Evolutionary conservation across 2,113 vertebrate genomes (phyloP), one percentile per base, ranked within the genome.

Genomic region (Nothobranchius furzeri): DNA sequence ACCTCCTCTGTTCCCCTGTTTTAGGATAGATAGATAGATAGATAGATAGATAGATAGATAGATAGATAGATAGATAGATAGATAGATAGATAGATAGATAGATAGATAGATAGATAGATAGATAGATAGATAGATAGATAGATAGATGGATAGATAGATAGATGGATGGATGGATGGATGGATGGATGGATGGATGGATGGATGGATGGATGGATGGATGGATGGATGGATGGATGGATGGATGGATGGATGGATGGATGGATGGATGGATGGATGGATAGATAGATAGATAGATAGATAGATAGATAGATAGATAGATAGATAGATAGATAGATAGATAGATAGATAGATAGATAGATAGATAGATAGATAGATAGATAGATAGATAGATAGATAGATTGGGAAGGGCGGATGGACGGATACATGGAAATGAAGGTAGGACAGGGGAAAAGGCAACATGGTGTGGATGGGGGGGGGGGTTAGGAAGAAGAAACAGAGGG

Each of bases 401-500:
- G 54, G 43, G 49, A 24, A 57, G 36, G n/a, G n/a, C n/a, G n/a
- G 51, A 68, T 53, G 58, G 35, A 25, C 20, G 20, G 20, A 56
- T 58, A 59, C 59, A 49, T 64, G 57, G 56, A 60, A 64, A 60
- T 25, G 13, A 65, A 83, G 74, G 75, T 83, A 79, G 73, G 68
- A 70, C 72, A 73, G 73, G 77, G 55, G 60, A 71, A 73, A 69
- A 73, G 73, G 66, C 60, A 58, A 49, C 60, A 73, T 40, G 60
- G 64, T 65, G 70, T 53, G 47, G 56, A 51, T 53, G 6, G 0
- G 10, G 74, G 53, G 83, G 71, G 59, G 69, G 70, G 80, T 74
- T 75, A 52, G 74, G 85, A 74, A 84, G 81, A 73, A 83, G 73
- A 64, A 80, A 78, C 74, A 72, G 72, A 76, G 75, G 71, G 81